These are phyloP conservation scores for Reticulitermes lucifugus DNA, from an alignment of 2,888 invertebrate species.

Conservation along the genomic window DNA sequence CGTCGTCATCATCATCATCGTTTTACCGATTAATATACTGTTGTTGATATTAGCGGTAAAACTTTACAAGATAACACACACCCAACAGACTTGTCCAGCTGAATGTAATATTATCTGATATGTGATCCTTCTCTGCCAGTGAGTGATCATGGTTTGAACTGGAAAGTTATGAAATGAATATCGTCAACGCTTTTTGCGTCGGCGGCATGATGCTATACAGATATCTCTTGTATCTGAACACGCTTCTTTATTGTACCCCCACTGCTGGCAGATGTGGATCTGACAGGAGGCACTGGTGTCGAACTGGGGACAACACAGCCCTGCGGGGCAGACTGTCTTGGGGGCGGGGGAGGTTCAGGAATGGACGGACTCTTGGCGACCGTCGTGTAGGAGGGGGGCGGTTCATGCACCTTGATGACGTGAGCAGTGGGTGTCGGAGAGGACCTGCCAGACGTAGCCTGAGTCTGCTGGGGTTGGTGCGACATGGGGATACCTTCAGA, in stretches of 20 bases:
- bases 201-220: conserved; percentile 70
- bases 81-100: background rate
- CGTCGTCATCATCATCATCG: too few relatives aligned
- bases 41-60: background rate
- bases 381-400: conserved; percentile 68
- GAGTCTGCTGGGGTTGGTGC: conserved; percentile 56
- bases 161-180: conserved; percentile 33
- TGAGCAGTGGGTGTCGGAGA: conserved; percentile 35
- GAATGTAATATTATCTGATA: background rate
- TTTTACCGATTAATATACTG: too few relatives aligned
- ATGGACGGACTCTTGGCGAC: conserved; percentile 59
- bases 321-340: conserved; percentile 58
- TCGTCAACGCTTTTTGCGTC: conserved; percentile 17
- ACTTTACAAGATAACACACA: background rate
- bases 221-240: conserved; percentile 85
- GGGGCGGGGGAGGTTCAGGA: conserved; percentile 57
- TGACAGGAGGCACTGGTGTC: conserved; percentile 62
- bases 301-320: conserved; percentile 48
- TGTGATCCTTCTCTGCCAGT: background rate
- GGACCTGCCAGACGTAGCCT: background rate
- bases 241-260: conserved; percentile 73
- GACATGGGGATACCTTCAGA: conserved; percentile 61
- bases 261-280: conserved; percentile 62
- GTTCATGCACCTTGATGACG: conserved; percentile 59
- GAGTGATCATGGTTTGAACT: background rate